Conservation (phyloP, 2,797 vertebrate genomes). For the Amazonetta brasiliensis region DNA sequence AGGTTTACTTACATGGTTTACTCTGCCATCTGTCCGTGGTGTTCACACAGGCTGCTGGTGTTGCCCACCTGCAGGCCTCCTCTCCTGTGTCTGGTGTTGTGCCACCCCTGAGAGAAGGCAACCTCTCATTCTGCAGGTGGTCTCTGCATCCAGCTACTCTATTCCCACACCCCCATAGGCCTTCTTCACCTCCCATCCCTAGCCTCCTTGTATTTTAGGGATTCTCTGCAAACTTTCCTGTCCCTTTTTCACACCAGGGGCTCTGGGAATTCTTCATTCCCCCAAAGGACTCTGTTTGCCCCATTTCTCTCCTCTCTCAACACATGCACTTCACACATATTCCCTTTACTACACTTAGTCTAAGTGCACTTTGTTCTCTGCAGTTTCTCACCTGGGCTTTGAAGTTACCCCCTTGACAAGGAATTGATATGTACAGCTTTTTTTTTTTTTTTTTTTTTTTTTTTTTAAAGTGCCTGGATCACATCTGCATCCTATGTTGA, state of each 20-base stretch:
- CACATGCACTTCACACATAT: background rate
- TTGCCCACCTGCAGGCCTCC: background rate
- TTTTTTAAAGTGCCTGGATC: background rate
- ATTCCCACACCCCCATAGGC: rapidly evolving
- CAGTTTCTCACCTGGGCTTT: background rate
- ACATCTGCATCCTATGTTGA: background rate
- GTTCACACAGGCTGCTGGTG: background rate
- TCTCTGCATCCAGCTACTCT: background rate
- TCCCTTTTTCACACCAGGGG: background rate
- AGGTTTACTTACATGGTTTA: background rate
- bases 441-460: background rate
- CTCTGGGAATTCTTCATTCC: background rate
- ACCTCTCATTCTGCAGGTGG: background rate
- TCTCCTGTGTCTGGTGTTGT: rapidly evolving
- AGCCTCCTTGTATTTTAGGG: background rate
- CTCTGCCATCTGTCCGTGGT: background rate
- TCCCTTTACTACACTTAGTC: background rate
- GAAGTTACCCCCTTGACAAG: background rate
- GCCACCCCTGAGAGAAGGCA: background rate
- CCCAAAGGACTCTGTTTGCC: background rate
- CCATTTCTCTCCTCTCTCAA: background rate
- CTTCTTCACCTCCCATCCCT: background rate
- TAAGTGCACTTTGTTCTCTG: background rate
- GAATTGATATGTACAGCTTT: background rate
- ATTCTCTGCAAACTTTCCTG: background rate